Evolutionary conservation across 1,140 invertebrate genomes (phyloP).

Genomic region (Drosophila ananassae): DNA sequence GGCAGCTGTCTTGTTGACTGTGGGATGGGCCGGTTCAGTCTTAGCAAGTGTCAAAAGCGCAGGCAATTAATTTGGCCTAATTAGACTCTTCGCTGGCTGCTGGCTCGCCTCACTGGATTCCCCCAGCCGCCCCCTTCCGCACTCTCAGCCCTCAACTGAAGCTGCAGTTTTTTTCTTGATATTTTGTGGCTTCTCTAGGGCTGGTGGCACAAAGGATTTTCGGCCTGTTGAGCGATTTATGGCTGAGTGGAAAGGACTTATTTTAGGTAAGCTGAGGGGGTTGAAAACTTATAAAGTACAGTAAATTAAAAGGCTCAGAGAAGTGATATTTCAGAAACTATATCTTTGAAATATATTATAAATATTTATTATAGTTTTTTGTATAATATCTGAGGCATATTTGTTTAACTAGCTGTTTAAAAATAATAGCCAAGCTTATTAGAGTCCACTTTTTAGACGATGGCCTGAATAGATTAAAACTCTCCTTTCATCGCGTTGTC

Average conservation of each 20-base stretch:
- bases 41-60: slow-evolving; percentile 79
- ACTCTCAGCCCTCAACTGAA: slow-evolving; percentile 8
- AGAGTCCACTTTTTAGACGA: background rate
- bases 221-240: slow-evolving; percentile 73
- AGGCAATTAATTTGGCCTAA: slow-evolving; percentile 80
- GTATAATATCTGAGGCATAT: background rate
- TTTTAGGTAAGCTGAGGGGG: slow-evolving; percentile 10
- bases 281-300: background rate
- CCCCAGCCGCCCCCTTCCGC: background rate
- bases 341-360: background rate
- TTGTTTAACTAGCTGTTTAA: too few relatives aligned
- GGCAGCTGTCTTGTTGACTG: slow-evolving; percentile 64
- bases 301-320: slow-evolving; percentile 1
- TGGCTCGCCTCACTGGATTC: slow-evolving; percentile 32
- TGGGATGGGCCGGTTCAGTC: slow-evolving; percentile 43
- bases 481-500: background rate
- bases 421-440: too few relatives aligned
- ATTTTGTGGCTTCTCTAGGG: slow-evolving; percentile 56
- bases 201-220: slow-evolving; percentile 58
- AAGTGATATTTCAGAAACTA: background rate
- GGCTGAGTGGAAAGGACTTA: slow-evolving; percentile 44
- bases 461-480: background rate
- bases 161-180: slow-evolving; percentile 54
- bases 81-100: slow-evolving; percentile 75
- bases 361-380: background rate